A percentile compares a stretch with the other conserved stretches of the same genome.
These are phyloP conservation scores for Drosophila melanogaster DNA, from an alignment of 1,140 invertebrate genomes.

Conservation along the genomic window Release_6_plus_ISO1_MT NT_033779.5:9234501-9235000, in stretches of 20 bases:
- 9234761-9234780: background rate
- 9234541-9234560: slow-evolving; percentile 75
- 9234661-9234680: slow-evolving; percentile 15
- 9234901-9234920: no score
- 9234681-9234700: no score
- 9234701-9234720: background rate
- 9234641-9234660: slow-evolving; percentile 83
- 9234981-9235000: background rate
- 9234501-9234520: slow-evolving; percentile 46
- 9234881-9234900: no score
- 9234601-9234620: slow-evolving; percentile 75
- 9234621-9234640: slow-evolving; percentile 82
- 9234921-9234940: background rate
- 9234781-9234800: no score
- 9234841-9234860: no score
- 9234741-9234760: background rate
- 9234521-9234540: slow-evolving; percentile 64
- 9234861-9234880: no score
- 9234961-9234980: background rate
- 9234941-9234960: background rate
- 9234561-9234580: slow-evolving; percentile 84
- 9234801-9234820: no score
- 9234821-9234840: no score
- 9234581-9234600: slow-evolving; percentile 73
- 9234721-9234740: background rate